Base-by-base conservation (phyloP, 2,888 invertebrate species). In the Oeneis ivallda region DNA sequence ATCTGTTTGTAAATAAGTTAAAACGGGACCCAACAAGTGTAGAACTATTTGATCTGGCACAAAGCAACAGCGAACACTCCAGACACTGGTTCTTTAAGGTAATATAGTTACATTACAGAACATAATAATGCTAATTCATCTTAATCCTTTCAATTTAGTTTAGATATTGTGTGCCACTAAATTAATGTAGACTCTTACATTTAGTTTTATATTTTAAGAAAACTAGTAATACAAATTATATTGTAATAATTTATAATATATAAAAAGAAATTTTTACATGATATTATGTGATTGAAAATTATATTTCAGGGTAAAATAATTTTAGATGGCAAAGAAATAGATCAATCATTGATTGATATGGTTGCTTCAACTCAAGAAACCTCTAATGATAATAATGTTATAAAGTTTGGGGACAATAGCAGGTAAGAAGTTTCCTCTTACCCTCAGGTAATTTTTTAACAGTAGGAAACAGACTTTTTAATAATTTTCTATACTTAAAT, bases 11-110 rank as follows among this genome's bases (percentile, higher is more conserved):
- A 68, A 94, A 96, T 70, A 94, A 96, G 74, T 86, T 98, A 26
- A 95, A 96, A 76, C 93, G 98, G 63, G 97, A 99, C 89, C 99
- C 99, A 19, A 99, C 99, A 0, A 98, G 97, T 80, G 98, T 99
- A 0, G 99, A 99, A 84, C 95, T 98, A 77, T 99, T 99, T 89
- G 99, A 99, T 92, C 94, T 99, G 74, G 99, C 99, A 3, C 99
- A 99, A 86, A 98, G 98, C 39, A 99, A 99, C 84, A 98, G 98
- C 85, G 99, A 99, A 84, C 99, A 99, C 86, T 98, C 98, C 69
- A 94, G 99, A 6, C 99, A 99, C 92, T 99, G 99, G 99, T 99
- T 99, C 91, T 99, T 99, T 87, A 97, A 97, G 89, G 92, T 92
- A 82, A 75, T 47, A 45, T 15, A 13, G 2, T 60, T 39, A n/a